A percentile compares a stretch with the other conserved stretches of the same genome.
Evolutionary conservation across 2,797 vertebrate genomes (phyloP).

Genomic region (Silurus lanzhouensis): DNA sequence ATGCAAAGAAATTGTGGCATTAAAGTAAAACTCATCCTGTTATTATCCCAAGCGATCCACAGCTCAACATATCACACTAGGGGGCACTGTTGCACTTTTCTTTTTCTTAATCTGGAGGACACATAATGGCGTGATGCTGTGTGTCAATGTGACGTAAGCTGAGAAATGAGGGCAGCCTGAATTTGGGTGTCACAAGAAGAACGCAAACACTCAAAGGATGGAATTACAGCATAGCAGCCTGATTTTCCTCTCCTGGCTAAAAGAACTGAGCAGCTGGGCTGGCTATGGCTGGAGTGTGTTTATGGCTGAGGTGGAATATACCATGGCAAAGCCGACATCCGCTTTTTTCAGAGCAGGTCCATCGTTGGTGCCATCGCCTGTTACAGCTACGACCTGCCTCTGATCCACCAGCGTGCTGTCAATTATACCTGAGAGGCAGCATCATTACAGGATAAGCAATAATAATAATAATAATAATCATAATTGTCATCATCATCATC

Average conservation of each 20-base stretch:
- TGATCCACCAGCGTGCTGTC: constrained; percentile 92
- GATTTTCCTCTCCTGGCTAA: not conserved
- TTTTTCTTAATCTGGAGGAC: constrained; percentile 19
- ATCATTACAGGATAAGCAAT: not conserved
- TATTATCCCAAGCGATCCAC: not conserved
- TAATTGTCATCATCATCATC: not conserved
- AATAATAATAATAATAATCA: not conserved
- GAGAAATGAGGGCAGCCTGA: constrained; percentile 48
- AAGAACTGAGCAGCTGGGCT: constrained; percentile 15
- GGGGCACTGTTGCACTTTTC: constrained; percentile 33
- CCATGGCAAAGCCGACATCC: constrained; percentile 98
- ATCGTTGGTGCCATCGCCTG: constrained; percentile 96
- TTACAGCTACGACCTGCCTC: constrained; percentile 98
- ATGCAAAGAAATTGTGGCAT: not conserved
- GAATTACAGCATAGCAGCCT: constrained; percentile 23
- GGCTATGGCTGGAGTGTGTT: constrained; percentile 7
- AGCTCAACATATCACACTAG: constrained; percentile 37
- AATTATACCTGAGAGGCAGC: constrained; percentile 85
- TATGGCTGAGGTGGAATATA: constrained; percentile 62
- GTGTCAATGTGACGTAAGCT: constrained; percentile 37
- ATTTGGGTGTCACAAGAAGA: constrained; percentile 27
- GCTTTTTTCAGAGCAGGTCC: constrained; percentile 98
- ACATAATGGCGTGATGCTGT: constrained; percentile 44
- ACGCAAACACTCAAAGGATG: constrained; percentile 20
- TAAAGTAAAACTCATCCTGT: not conserved